These are phyloP conservation scores for Saccostrea cuccullata DNA, from an alignment of 1,140 invertebrate genomes.

Conservation along the genomic window DNA sequence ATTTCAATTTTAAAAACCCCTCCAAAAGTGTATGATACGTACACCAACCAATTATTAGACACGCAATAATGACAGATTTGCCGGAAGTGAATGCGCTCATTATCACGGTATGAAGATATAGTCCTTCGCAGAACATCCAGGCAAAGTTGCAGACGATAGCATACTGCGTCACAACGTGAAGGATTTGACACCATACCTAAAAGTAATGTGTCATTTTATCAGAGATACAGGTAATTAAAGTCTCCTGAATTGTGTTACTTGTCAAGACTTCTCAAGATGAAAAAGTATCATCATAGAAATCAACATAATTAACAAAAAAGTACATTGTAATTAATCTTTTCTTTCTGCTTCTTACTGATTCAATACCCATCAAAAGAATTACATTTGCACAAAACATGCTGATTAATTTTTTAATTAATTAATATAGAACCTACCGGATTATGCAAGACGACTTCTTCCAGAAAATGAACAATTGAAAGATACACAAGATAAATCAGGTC, in stretches of 20 bases:
- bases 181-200: constrained; percentile 88
- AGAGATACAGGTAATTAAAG: too few relatives aligned
- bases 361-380: too few relatives aligned
- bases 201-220: too few relatives aligned
- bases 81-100: constrained; percentile 94
- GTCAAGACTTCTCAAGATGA: too few relatives aligned
- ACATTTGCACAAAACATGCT: too few relatives aligned
- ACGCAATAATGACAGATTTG: constrained; percentile 88
- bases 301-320: too few relatives aligned
- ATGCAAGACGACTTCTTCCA: constrained; percentile 78
- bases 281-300: too few relatives aligned
- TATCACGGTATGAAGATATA: constrained; percentile 95
- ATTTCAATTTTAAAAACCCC: too few relatives aligned
- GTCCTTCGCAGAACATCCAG: constrained; percentile 87
- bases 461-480: constrained; percentile 80
- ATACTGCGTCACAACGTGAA: constrained; percentile 92
- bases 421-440: constrained; percentile 81
- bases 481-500: constrained; percentile 84
- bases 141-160: constrained; percentile 95
- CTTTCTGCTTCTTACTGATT: too few relatives aligned
- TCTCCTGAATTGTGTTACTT: too few relatives aligned
- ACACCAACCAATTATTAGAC: constrained; percentile 93
- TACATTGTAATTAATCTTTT: too few relatives aligned
- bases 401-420: too few relatives aligned
- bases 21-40: constrained; percentile 40